Evolutionary conservation across 2,113 vertebrate species (phyloP), one percentile per base, ranked within the genome.

Genomic region (Mesitornis unicolor): DNA sequence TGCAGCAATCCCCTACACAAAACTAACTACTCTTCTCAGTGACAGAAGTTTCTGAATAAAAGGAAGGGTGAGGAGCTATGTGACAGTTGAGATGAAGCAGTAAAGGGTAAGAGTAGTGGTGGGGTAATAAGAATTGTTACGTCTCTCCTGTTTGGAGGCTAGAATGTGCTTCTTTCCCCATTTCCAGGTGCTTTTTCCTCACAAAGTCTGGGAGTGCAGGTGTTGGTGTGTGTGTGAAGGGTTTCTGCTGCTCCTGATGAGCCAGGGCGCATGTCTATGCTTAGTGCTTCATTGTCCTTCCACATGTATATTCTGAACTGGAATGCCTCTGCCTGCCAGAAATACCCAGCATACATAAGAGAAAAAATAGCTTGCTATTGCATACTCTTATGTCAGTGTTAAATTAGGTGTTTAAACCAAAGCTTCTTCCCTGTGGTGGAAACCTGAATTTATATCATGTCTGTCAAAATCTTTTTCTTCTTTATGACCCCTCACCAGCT

Each of bases 221-320:
- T 4, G 2, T 7, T 4, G 20, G 17, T 25, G 17, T 35, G 20
- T 31, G 12, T 17, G 14, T 64, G 42, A 16, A 36, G 20, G 7
- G 8, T 6, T 54, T 71, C 42, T 45, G 1, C 13, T 42, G 4
- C 11, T 65, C 11, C 36, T 61, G 50, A 35, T 35, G 14, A 45
- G 12, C 9, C n/a, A 31, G 6, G 5, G 8, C 57, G 5, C 9
- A 3, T 25, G 16, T 29, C 40, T 21, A 1, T 73, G 12, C 8
- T 4, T 1, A 11, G 3, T n/a, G 14, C 6, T 8, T 11, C 10
- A 11, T 10, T 65, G 9, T 51, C 40, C 10, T 51, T 0, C 0
- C 24, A 7, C 3, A 3, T 28, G 51, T 25, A 2, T 69, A 5
- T 45, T 26, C 29, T 35, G 14, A 76, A 13, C 29, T 15, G 12